These are phyloP conservation scores for Pachypeltis micranthus DNA, from an alignment of 1,140 invertebrate genomes.

Conservation along the genomic window DNA sequence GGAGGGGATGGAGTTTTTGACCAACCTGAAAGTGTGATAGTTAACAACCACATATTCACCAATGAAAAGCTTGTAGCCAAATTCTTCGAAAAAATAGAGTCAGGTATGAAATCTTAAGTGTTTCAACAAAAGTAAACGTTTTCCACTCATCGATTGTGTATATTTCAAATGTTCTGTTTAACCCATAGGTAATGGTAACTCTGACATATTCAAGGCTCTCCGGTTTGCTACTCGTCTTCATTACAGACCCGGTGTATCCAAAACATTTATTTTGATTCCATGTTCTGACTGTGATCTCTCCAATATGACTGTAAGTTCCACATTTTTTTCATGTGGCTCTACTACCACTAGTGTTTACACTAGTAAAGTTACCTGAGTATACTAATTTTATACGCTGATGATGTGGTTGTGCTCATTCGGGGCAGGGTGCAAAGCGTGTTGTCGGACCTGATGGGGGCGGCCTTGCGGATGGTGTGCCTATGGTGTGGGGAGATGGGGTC, in stretches of 20 bases:
- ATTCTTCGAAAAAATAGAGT: slow-evolving; percentile 48
- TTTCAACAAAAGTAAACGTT: neutral
- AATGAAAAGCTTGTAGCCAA: slow-evolving; percentile 28
- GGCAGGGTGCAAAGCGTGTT: too few relatives aligned
- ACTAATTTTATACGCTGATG: too few relatives aligned
- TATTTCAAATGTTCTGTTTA: neutral
- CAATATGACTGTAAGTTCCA: slow-evolving; percentile 49
- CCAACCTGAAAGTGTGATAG: slow-evolving; percentile 51
- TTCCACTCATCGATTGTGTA: neutral
- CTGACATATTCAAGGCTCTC: slow-evolving; percentile 64
- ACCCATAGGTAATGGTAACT: slow-evolving; percentile 41
- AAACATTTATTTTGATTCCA: slow-evolving; percentile 68
- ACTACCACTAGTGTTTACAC: too few relatives aligned
- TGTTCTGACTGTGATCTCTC: slow-evolving; percentile 58
- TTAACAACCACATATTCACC: slow-evolving; percentile 54
- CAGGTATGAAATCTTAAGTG: slow-evolving; percentile 37
- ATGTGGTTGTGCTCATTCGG: too few relatives aligned
- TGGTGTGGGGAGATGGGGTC: too few relatives aligned
- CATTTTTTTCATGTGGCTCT: too few relatives aligned
- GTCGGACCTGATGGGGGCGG: too few relatives aligned
- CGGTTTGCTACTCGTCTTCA: slow-evolving; percentile 57
- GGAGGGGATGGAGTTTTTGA: slow-evolving; percentile 60
- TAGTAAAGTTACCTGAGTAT: too few relatives aligned
- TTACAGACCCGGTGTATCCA: slow-evolving; percentile 73
- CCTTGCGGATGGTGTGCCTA: too few relatives aligned